These are phyloP conservation scores for Drosophila murphyi DNA, from an alignment of 1,140 invertebrate genomes.

Conservation along the genomic window DNA sequence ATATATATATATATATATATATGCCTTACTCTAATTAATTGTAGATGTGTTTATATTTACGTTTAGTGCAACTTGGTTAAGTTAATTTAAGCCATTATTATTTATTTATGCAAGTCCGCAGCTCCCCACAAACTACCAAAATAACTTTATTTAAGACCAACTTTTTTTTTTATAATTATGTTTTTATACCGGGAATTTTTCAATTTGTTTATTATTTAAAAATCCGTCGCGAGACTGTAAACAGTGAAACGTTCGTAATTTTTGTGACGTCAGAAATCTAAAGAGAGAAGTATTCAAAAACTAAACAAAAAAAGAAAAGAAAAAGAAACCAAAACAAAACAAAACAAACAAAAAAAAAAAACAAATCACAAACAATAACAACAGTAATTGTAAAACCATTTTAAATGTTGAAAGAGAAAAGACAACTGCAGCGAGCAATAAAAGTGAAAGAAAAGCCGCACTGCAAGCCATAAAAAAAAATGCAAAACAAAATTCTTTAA, in stretches of 20 bases:
- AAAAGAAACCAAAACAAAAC: slow-evolving; percentile 2
- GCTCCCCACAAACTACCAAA: not conserved
- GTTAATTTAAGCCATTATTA: slow-evolving; percentile 44
- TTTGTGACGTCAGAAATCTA: slow-evolving; percentile 82
- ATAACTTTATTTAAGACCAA: not conserved
- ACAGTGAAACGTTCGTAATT: slow-evolving; percentile 71
- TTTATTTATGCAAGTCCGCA: slow-evolving; percentile 46
- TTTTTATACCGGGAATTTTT: slow-evolving; percentile 7
- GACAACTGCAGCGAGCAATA: slow-evolving; percentile 22
- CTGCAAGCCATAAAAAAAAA: slow-evolving; percentile 26
- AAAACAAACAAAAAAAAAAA: slow-evolving; percentile 26
- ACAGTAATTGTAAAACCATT: slow-evolving; percentile 22
- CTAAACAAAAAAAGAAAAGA: slow-evolving; percentile 43
- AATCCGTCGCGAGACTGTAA: slow-evolving; percentile 73
- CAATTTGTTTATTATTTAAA: slow-evolving; percentile 65
- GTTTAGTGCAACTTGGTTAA: slow-evolving; percentile 42
- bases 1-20: slow-evolving; percentile 1
- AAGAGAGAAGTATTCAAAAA: slow-evolving; percentile 27
- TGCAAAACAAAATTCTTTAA: slow-evolving; percentile 35
- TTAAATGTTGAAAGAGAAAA: slow-evolving; percentile 16
- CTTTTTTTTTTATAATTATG: slow-evolving; percentile 24
- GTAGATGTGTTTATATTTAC: slow-evolving; percentile 40
- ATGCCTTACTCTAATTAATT: slow-evolving; percentile 12
- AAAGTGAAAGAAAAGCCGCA: slow-evolving; percentile 6
- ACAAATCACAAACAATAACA: slow-evolving; percentile 40